Evolutionary conservation across 2,888 invertebrate species (phyloP), one percentile per base, ranked within the genome.

Genomic region (Leptinotarsa haldemani): DNA sequence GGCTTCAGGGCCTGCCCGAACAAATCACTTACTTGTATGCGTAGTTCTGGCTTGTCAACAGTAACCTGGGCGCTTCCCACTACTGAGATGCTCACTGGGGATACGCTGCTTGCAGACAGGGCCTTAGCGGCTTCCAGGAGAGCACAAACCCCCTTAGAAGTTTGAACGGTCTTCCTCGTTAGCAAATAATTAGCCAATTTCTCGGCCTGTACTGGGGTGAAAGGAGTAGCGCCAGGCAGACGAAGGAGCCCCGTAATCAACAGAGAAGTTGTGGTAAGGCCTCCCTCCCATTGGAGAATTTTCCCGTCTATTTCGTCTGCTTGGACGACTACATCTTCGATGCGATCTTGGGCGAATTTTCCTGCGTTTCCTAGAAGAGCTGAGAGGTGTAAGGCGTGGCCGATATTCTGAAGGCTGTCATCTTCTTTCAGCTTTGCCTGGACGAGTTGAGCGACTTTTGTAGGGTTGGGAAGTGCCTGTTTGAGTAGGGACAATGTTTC

Each of bases 221-320:
- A 87, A 0, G 95, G 93, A 53, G 93, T 90, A 22, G 92, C 89
- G 72, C 92, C 92, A 82, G 91, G 91, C 15, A 86, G 74, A 58
- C 83, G 79, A n/a, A 86, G 80, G 65, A 87, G 78, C 30, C 92
- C 91, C 18, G 90, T 89, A 1, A 93, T 87, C 47, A 93, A 83
- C 47, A 91, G 84, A 0, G 92, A 91, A 0, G 96, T 96, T 64
- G 94, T 92, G 2, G 94, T 94, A 68, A 97, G 89, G 12, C 96
- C 96, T 47, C 96, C 96, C 87, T 98, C 98, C 87, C 97, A 98
- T 89, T 98, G 95, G 76, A 97, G 89, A 82, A 94, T 93, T 83
- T 92, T 92, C 15, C 95, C 94, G 88, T 98, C 96, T 47, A 85
- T 94, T 90, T 98, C 98, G 88, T 99, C 98, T 2, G 98, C 98